Percentiles rank a stretch among this genome's conserved stretches.
Conservation (phyloP, 2,888 invertebrate genomes). For the Dolichomitus sp. region DNA sequence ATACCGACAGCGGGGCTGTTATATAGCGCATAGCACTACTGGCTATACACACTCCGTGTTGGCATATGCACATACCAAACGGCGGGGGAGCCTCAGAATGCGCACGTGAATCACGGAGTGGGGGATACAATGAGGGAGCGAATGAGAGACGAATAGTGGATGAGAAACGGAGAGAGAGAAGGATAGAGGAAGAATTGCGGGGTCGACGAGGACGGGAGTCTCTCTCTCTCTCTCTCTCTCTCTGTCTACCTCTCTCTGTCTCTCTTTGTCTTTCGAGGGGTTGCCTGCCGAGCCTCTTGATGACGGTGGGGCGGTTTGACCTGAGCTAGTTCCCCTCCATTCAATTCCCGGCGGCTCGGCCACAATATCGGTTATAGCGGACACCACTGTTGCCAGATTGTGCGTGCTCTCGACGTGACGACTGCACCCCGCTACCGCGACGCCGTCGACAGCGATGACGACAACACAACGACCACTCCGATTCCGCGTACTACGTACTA, state of each 20-base stretch:
- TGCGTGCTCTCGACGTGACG: conserved; percentile 75
- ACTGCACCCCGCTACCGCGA: conserved; percentile 60
- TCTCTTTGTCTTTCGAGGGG: conserved; percentile 58
- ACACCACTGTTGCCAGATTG: conserved; percentile 84
- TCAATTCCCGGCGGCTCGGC: conserved; percentile 85
- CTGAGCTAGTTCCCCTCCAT: conserved; percentile 86
- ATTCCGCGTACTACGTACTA: conserved; percentile 14
- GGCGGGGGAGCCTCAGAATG: conserved; percentile 56
- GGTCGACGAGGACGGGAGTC: conserved; percentile 66
- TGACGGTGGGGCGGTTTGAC: conserved; percentile 83
- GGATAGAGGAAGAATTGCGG: conserved; percentile 55
- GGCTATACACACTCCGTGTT: conserved; percentile 12
- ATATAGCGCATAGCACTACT: conserved; percentile 33
- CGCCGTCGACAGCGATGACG: conserved; percentile 66
- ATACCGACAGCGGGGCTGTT: conserved; percentile 57
- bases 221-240: conserved; percentile 10
- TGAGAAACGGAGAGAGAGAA: conserved; percentile 52
- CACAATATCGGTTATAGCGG: conserved; percentile 85
- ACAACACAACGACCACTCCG: conserved; percentile 59
- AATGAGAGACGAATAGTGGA: conserved; percentile 56
- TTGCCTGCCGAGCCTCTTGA: conserved; percentile 64
- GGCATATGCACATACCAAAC: conserved; percentile 11
- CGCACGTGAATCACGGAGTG: conserved; percentile 62
- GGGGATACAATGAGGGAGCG: conserved; percentile 53
- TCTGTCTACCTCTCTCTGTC: neutral